Conservation (phyloP, 1,140 invertebrate genomes). For the Pogonus chalceus region DNA sequence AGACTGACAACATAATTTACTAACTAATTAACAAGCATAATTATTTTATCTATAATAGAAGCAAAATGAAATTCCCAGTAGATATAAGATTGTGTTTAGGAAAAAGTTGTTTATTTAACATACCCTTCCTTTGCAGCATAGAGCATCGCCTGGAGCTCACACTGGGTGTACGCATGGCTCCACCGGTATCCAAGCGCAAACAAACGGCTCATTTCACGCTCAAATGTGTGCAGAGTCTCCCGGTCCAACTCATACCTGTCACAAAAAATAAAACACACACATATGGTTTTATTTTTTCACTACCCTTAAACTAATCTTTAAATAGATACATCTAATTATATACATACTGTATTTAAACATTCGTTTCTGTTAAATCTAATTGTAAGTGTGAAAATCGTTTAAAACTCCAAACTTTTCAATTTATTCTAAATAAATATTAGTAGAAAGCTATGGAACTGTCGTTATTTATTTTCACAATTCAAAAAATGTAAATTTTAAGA, state of each 20-base stretch:
- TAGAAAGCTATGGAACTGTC: too few species aligned
- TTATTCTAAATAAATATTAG: too few species aligned
- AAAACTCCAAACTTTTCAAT: too few species aligned
- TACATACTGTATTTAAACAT: too few species aligned
- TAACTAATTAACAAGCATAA: background rate
- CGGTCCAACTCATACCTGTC: constrained; percentile 52
- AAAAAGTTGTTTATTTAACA: constrained; percentile 20
- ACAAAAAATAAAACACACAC: too few species aligned
- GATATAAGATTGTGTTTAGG: background rate
- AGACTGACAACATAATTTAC: background rate
- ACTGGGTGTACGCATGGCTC: constrained; percentile 73
- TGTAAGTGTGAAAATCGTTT: too few species aligned
- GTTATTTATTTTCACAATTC: too few species aligned
- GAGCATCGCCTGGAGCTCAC: constrained; percentile 64
- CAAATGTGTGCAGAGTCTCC: constrained; percentile 53
- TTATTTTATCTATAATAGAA: background rate
- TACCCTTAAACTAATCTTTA: too few species aligned
- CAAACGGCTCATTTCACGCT: constrained; percentile 55
- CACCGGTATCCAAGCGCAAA: constrained; percentile 63
- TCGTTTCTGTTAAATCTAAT: too few species aligned
- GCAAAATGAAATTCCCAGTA: background rate
- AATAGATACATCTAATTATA: too few species aligned
- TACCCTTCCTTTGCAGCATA: constrained; percentile 50
- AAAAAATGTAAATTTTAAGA: too few species aligned
- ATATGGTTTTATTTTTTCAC: too few species aligned